Conservation (phyloP, 2,888 invertebrate genomes). For the Cotesia congregata region DNA sequence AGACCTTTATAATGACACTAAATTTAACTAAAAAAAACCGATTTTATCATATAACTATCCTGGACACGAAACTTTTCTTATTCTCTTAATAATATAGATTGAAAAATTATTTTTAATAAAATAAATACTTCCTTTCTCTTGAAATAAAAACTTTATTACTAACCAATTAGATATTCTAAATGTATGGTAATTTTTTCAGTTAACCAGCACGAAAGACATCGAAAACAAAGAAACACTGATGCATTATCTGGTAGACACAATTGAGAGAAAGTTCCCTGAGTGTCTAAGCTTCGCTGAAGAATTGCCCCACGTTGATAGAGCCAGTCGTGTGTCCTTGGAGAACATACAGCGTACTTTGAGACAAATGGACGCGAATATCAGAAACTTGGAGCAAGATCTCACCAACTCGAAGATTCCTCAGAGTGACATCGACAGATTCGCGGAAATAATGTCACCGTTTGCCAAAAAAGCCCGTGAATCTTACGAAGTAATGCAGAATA, state of each 20-base stretch:
- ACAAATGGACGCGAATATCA: conserved; percentile 89
- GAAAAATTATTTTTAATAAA: no score
- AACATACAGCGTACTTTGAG: conserved; percentile 84
- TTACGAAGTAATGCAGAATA: conserved; percentile 89
- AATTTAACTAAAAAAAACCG: no score
- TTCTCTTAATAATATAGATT: conserved; percentile 8
- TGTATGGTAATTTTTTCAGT: conserved; percentile 68
- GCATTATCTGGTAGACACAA: conserved; percentile 90
- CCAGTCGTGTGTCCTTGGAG: conserved; percentile 88
- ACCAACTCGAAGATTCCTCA: conserved; percentile 86
- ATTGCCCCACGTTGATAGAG: conserved; percentile 90
- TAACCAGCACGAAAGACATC: conserved; percentile 91
- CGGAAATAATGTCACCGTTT: conserved; percentile 88
- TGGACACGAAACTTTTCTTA: not conserved
- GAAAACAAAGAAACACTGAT: conserved; percentile 94
- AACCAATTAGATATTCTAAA: conserved; percentile 32
- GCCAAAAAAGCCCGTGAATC: conserved; percentile 86
- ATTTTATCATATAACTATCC: no score
- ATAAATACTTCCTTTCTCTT: no score
- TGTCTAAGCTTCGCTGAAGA: conserved; percentile 87
- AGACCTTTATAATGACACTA: no score
- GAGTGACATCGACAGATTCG: conserved; percentile 86
- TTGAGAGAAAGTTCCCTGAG: conserved; percentile 91
- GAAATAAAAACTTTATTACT: not conserved
- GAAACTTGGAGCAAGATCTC: conserved; percentile 91